Evolutionary conservation across 1,140 invertebrate species (phyloP), one percentile per base, ranked within the genome.

Genomic region (Danaus melanippus): DNA sequence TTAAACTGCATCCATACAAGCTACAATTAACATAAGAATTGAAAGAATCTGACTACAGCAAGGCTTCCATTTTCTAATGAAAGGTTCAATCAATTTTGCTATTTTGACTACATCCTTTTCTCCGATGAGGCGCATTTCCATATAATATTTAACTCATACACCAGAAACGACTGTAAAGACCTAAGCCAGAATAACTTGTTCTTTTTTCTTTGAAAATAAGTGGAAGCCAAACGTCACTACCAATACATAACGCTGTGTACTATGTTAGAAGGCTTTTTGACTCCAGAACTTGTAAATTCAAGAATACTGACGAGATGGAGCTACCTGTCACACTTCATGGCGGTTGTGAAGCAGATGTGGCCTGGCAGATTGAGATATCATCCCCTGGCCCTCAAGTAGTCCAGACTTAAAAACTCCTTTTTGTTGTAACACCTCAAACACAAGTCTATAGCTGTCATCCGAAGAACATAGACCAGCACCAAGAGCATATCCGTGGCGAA

Each of bases 401-500:
- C 46, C 53, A 48, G 53, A 55, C 49, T 15, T 55, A 42, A 43
- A 42, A 9, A 41, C 46, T 46, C 46, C 11, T 55, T 55, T 41
- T 55, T 49, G 43, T 55, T 49, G 42, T 44, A 41, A 49, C 42
- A 43, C 40, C 49, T 55, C 21, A 55, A 48, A 7, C 48, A 46
- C 48, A 45, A 48, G 46, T 55, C 53, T 55, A 48, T 11, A 55
- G 41, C 6, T 6, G 17, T 17, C 48, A 50, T 10, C 39, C 48
- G 11, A 41, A 41, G 2, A 50, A 10, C 11, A 21, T 41, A 5
- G 10, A 4, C 41, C 32, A 41, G 12, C 48, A 41, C 10, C 41
- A 50, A 42, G 46, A 55, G 17, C 48, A 55, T 48, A 48, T 55
- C 53, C 42, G 21, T 40, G 53, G 42, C 42, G 53, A 55, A 10